Percentiles rank a stretch among this genome's conserved stretches.
Evolutionary conservation across 1,140 invertebrate genomes (phyloP).

Genomic region (Fopius arisanus): DNA sequence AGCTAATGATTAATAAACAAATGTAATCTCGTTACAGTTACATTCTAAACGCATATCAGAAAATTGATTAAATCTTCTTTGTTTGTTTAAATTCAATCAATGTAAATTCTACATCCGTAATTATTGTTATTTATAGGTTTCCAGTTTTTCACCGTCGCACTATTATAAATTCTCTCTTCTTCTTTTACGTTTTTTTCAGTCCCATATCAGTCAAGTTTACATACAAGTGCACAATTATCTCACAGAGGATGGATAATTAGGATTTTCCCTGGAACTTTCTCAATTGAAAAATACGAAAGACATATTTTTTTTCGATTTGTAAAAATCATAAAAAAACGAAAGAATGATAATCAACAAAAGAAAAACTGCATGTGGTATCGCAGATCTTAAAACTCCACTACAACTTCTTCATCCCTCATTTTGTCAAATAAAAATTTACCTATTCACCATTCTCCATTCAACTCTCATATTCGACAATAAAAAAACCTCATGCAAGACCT

Average conservation of each 20-base stretch:
- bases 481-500: too few relatives aligned
- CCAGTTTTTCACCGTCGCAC: not conserved
- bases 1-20: not conserved
- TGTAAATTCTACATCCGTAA: not conserved
- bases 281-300: too few relatives aligned
- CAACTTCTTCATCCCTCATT: too few relatives aligned
- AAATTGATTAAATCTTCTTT: conserved; percentile 25
- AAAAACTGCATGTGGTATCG: too few relatives aligned
- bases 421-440: too few relatives aligned
- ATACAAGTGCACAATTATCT: not conserved
- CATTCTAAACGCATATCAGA: conserved; percentile 26
- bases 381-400: too few relatives aligned
- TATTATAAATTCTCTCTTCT: not conserved
- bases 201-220: conserved; percentile 9
- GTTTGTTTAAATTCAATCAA: not conserved
- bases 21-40: conserved; percentile 7
- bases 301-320: too few relatives aligned
- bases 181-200: not conserved
- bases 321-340: too few relatives aligned
- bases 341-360: too few relatives aligned
- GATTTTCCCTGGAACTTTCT: too few relatives aligned
- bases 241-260: not conserved
- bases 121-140: not conserved
- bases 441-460: too few relatives aligned
- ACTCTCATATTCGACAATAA: too few relatives aligned